Conservation (phyloP, 2,888 invertebrate species). For the Crepidodera aurea region DNA sequence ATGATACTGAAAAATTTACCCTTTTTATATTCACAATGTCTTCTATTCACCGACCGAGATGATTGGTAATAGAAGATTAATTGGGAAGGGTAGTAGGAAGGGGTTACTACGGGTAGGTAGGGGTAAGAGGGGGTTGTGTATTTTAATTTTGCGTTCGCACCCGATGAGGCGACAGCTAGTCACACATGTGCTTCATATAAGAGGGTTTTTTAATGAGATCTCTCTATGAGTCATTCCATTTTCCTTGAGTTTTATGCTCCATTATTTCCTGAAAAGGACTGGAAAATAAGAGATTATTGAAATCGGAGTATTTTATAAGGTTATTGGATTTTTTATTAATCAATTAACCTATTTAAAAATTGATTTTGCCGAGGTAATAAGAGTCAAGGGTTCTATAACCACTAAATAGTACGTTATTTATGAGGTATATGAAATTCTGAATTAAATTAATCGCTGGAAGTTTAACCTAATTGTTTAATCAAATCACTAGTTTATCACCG, state of each 20-base stretch:
- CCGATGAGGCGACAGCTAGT: constrained; percentile 40
- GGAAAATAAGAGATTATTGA: neutral
- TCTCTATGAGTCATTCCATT: constrained; percentile 23
- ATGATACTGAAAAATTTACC: constrained; percentile 9
- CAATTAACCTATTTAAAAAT: neutral
- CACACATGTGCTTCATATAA: constrained; percentile 45
- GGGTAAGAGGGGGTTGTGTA: constrained; percentile 37
- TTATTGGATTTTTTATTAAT: neutral
- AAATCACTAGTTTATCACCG: no score
- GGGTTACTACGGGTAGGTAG: constrained; percentile 22
- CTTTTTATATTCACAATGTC: constrained; percentile 39
- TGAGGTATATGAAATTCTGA: no score
- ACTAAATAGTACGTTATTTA: no score
- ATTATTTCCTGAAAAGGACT: constrained; percentile 27
- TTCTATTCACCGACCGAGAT: constrained; percentile 40
- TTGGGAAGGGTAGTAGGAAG: constrained; percentile 28
- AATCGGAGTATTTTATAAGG: neutral
- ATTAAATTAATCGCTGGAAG: no score
- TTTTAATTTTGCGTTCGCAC: constrained; percentile 45
- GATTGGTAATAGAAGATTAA: constrained; percentile 46
- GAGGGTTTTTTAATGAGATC: constrained; percentile 48
- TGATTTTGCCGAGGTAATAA: neutral
- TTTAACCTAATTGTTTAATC: no score
- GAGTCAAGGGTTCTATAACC: no score
- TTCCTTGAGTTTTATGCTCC: constrained; percentile 45